These are phyloP conservation scores for Nymphalis polychloros DNA, from an alignment of 2,888 invertebrate genomes.

Conservation along the genomic window DNA sequence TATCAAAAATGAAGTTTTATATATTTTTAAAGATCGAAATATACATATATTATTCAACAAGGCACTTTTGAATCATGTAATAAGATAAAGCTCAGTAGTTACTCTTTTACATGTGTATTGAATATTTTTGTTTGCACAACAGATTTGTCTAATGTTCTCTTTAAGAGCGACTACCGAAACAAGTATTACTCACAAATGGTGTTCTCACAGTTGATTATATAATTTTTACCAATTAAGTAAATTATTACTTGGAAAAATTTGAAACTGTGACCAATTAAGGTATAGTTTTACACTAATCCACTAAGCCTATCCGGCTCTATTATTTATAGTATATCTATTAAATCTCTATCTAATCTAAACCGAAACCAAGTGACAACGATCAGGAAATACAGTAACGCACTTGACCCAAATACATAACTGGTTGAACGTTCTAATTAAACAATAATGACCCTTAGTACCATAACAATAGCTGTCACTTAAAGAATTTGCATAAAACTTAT, in stretches of 20 bases:
- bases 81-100: no score
- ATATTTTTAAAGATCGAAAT: not conserved
- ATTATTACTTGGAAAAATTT: no score
- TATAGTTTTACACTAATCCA: no score
- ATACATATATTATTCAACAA: not conserved
- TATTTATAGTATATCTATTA: not conserved
- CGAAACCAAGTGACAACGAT: slow-evolving; percentile 31
- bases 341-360: slow-evolving; percentile 13
- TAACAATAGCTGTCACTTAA: slow-evolving; percentile 35
- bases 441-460: slow-evolving; percentile 29
- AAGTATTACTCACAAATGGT: no score
- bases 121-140: no score
- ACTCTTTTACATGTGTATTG: no score
- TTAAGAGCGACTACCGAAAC: no score
- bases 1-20: not conserved
- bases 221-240: no score
- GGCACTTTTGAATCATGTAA: not conserved
- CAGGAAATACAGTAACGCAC: slow-evolving; percentile 41
- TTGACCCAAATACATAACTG: slow-evolving; percentile 39
- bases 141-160: no score
- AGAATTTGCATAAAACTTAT: slow-evolving; percentile 16
- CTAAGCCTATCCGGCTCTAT: not conserved
- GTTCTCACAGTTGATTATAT: no score
- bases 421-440: slow-evolving; percentile 38
- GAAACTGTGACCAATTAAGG: no score